These are phyloP conservation scores for Xestia sexstrigata DNA, from an alignment of 2,888 invertebrate species.

Conservation along the genomic window DNA sequence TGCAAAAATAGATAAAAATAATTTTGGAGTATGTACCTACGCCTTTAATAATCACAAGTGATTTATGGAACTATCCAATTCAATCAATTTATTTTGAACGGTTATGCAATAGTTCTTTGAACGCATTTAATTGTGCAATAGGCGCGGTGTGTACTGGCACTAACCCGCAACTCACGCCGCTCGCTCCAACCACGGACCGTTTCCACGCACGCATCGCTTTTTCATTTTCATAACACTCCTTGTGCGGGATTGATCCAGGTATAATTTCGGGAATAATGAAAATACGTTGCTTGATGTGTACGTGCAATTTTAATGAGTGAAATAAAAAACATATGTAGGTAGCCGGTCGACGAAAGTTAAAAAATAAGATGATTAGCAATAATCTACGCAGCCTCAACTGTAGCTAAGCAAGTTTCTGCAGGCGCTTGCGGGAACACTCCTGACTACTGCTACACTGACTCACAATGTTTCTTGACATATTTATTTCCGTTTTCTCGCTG, in stretches of 20 bases:
- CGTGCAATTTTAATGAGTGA: no score
- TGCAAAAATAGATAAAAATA: neutral
- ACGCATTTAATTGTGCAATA: constrained; percentile 9
- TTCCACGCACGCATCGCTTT: constrained; percentile 5
- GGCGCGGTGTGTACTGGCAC: neutral
- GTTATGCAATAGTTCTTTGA: neutral
- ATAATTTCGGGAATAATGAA: no score
- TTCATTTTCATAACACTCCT: neutral
- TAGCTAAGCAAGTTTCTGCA: no score
- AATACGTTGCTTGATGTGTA: no score
- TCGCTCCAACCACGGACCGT: neutral
- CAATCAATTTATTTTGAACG: neutral
- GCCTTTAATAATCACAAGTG: neutral
- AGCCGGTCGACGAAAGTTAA: no score
- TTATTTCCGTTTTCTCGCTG: constrained; percentile 36
- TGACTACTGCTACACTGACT: constrained; percentile 9
- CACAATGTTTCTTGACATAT: constrained; percentile 29
- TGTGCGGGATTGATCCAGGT: no score
- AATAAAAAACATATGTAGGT: no score
- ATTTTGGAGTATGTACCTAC: no score
- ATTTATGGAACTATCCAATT: neutral
- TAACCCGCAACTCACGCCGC: neutral
- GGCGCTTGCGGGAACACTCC: no score
- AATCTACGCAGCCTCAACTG: no score
- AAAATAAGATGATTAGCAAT: no score